These are phyloP conservation scores for Drosophila sp. DNA, from an alignment of 1,140 invertebrate genomes.

Conservation along the genomic window DNA sequence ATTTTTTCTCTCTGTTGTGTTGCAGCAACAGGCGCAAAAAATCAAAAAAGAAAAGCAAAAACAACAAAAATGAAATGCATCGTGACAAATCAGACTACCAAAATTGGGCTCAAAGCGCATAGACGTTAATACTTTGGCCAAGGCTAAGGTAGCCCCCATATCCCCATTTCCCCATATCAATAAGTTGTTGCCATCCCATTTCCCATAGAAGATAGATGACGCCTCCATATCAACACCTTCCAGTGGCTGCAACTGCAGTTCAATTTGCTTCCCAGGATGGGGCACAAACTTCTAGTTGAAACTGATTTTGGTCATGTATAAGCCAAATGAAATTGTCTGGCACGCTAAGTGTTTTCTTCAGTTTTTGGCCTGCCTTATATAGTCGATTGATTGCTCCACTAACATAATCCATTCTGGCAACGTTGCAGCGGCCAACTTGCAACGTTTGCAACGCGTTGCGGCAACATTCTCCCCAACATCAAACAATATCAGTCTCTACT, in stretches of 20 bases:
- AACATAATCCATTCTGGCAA: constrained; percentile 50
- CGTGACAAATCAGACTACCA: constrained; percentile 85
- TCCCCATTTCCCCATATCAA: constrained; percentile 79
- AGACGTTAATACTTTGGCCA: constrained; percentile 31
- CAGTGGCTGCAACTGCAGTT: constrained; percentile 49
- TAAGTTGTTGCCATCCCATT: constrained; percentile 69
- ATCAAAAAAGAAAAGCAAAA: constrained; percentile 40
- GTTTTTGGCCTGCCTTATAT: constrained; percentile 66
- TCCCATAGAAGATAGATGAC: constrained; percentile 12
- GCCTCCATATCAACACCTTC: constrained; percentile 54
- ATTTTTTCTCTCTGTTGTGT: neutral
- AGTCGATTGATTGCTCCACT: constrained; percentile 80
- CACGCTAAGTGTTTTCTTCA: constrained; percentile 77
- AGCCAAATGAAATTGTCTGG: constrained; percentile 80
- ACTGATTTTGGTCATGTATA: constrained; percentile 71
- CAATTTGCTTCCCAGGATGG: constrained; percentile 53
- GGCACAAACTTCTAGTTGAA: constrained; percentile 23
- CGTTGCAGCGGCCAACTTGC: constrained; percentile 5
- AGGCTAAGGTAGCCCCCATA: constrained; percentile 53
- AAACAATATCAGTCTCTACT: constrained; percentile 70
- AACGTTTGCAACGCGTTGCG: constrained; percentile 14
- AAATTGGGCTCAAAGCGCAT: constrained; percentile 78
- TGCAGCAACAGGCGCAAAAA: constrained; percentile 42
- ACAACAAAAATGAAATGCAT: constrained; percentile 65
- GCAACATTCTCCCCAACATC: constrained; percentile 59